A percentile compares a stretch with the other conserved stretches of the same genome.
phyloP scores from a whole-genome alignment of 2,113 vertebrate species.

The Dasyornis broadbenti region DNA sequence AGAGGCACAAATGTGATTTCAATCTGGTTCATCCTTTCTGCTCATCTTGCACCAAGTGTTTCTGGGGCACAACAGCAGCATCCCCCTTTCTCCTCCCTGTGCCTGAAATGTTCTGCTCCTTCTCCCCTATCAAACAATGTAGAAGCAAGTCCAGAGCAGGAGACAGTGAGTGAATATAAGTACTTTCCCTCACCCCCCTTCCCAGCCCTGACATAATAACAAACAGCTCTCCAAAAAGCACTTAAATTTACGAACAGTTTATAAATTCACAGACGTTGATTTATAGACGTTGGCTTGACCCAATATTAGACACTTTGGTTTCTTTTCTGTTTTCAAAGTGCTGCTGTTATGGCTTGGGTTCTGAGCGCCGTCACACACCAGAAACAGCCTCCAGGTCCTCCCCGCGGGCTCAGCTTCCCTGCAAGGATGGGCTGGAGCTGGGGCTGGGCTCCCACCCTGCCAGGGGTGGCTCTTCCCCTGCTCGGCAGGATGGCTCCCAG shows the following conservation, averaged over 20 bases:
- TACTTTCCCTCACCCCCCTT: constrained; percentile 10
- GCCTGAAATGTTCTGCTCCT: neutral
- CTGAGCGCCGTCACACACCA: constrained; percentile 46
- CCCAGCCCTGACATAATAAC: constrained; percentile 61
- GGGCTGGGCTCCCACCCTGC: neutral
- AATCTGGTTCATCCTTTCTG: neutral
- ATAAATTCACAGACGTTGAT: constrained; percentile 77
- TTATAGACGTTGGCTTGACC: constrained; percentile 72
- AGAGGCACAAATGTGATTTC: neutral
- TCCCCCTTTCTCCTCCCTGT: neutral
- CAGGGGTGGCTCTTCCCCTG: neutral
- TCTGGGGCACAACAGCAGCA: neutral
- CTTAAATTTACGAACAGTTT: constrained; percentile 78
- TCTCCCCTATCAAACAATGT: neutral
- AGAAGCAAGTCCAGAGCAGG: neutral
- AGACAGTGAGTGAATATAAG: constrained; percentile 12
- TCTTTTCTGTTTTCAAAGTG: constrained; percentile 63
- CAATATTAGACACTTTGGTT: constrained; percentile 68
- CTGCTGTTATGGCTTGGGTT: constrained; percentile 70
- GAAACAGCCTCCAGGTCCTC: constrained; percentile 18
- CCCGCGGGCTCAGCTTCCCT: fast-evolving
- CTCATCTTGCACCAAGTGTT: neutral
- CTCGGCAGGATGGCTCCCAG: neutral
- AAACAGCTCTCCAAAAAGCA: constrained; percentile 77
- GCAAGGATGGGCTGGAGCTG: neutral